Percentiles rank a stretch among this genome's conserved stretches.
Conservation (phyloP, 1,140 invertebrate species). For the Eueides isabella region DNA sequence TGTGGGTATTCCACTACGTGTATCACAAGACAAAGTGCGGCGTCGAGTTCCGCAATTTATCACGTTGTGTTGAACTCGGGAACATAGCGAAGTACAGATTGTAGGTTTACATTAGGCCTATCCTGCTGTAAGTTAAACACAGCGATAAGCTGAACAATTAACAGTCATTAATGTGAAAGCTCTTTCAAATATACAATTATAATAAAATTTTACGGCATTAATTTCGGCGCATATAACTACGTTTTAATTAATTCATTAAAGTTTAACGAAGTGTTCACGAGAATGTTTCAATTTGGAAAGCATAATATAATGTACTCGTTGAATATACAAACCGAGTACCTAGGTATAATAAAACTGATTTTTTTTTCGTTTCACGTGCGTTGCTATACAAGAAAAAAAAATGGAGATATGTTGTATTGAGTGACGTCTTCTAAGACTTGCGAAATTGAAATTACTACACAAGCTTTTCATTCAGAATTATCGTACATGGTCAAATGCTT, state of each 20-base stretch:
- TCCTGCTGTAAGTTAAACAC: background rate
- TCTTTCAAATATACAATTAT: background rate
- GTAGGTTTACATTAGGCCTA: background rate
- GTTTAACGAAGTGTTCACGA: background rate
- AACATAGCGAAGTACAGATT: background rate
- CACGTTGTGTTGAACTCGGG: background rate
- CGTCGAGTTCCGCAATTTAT: background rate
- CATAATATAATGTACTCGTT: background rate
- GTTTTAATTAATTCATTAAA: constrained; percentile 1
- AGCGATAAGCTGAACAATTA: background rate
- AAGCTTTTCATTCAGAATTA: too few relatives aligned
- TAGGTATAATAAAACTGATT: too few relatives aligned
- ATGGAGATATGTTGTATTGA: too few relatives aligned
- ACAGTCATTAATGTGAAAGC: background rate
- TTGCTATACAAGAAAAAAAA: too few relatives aligned
- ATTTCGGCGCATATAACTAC: background rate
- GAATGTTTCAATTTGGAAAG: background rate
- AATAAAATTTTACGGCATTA: background rate
- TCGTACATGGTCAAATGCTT: too few relatives aligned
- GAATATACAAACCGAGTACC: too few relatives aligned
- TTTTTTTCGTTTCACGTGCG: too few relatives aligned
- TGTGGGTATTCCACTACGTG: background rate
- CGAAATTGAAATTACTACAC: too few relatives aligned
- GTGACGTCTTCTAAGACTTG: too few relatives aligned
- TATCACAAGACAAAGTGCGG: background rate